A percentile compares a stretch with the other conserved stretches of the same genome.
Conservation (phyloP, 2,888 invertebrate genomes). For the Entomobrya multifasciata region DNA sequence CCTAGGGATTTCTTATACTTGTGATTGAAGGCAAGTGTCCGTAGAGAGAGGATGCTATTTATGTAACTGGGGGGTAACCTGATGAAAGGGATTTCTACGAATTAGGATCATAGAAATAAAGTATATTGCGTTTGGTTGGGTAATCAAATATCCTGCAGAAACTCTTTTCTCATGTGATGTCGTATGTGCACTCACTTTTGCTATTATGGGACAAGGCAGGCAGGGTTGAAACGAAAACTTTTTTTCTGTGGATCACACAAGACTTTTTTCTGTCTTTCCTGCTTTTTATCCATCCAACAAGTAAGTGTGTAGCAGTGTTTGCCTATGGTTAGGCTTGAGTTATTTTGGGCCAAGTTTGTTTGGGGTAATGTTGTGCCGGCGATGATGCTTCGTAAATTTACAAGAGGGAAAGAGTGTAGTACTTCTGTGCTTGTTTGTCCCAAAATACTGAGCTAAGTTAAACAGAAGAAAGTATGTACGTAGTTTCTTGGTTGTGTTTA, state of each 20-base stretch:
- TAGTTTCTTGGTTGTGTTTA: constrained; percentile 55
- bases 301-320: constrained; percentile 14
- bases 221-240: constrained; percentile 29
- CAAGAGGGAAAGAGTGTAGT: too few relatives aligned
- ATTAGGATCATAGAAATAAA: constrained; percentile 20
- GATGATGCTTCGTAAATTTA: not conserved
- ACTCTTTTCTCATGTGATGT: constrained; percentile 8
- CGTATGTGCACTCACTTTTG: not conserved
- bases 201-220: too few relatives aligned
- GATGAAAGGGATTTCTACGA: not conserved
- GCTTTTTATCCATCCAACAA: constrained; percentile 14
- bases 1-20: too few relatives aligned
- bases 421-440: constrained; percentile 25
- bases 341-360: constrained; percentile 47
- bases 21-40: constrained; percentile 27
- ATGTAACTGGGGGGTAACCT: not conserved
- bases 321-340: constrained; percentile 61
- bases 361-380: constrained; percentile 19
- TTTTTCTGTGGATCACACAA: not conserved
- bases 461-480: constrained; percentile 59
- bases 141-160: constrained; percentile 5
- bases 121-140: not conserved
- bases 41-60: not conserved
- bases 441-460: constrained; percentile 58
- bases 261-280: not conserved